phyloP scores from a whole-genome alignment of 1,140 invertebrate genomes.

The Halotydeus destructor region DNA sequence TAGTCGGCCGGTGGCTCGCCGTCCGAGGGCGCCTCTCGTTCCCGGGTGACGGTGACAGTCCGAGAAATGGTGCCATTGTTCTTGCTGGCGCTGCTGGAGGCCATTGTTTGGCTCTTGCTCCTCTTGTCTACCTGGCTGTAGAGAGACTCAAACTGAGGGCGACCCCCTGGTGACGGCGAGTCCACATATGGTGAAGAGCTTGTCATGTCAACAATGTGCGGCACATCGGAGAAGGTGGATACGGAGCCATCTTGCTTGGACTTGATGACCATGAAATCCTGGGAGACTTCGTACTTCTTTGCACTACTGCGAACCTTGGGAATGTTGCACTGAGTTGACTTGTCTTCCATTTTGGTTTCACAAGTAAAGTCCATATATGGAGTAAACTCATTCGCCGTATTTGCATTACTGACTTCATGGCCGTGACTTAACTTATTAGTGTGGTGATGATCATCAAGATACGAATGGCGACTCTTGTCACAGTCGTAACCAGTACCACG shows the following conservation, averaged over 20 bases:
- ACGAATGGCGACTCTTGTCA: too few species aligned
- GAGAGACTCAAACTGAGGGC: constrained; percentile 5
- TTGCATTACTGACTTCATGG: too few species aligned
- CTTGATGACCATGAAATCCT: not conserved
- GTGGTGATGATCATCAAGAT: too few species aligned
- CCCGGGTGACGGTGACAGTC: not conserved
- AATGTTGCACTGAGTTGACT: constrained; percentile 1
- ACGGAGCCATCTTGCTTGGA: constrained; percentile 10
- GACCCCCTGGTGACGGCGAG: not conserved
- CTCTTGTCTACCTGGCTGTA: constrained; percentile 14
- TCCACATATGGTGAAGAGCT: not conserved
- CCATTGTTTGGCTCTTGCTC: constrained; percentile 1
- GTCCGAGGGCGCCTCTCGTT: constrained; percentile 1
- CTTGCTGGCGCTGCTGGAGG: not conserved
- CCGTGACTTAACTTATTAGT: too few species aligned
- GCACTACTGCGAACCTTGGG: not conserved
- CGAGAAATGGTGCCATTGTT: not conserved
- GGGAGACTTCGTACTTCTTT: not conserved
- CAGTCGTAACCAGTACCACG: too few species aligned
- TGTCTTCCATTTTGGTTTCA: constrained; percentile 3
- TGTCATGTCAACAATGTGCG: not conserved
- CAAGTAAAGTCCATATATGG: not conserved
- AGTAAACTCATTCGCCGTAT: not conserved
- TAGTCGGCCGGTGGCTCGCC: not conserved
- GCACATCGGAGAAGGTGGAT: constrained; percentile 11